Evolutionary conservation across 2,888 invertebrate species (phyloP), one percentile per base, ranked within the genome.

Genomic region (Dorcus hopei): DNA sequence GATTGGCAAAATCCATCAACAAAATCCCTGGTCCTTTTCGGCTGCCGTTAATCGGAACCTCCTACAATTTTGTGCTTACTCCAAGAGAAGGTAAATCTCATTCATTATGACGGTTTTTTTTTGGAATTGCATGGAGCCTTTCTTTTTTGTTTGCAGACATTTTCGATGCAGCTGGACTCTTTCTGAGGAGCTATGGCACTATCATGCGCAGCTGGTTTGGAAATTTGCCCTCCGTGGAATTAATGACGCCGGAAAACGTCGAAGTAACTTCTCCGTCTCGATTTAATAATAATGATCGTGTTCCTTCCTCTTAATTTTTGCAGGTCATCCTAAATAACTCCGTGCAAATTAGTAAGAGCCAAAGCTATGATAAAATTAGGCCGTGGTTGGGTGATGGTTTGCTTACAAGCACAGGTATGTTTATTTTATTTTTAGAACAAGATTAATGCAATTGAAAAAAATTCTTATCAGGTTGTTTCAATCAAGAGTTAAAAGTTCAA

Each of bases 361-460:
- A 26, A 9, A 39, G 41, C n/a, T 59, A 59, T 11, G 48, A 55
- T 38, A 23, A 40, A 9, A 9, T 55, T 14, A 49, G 48, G 26
- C 59, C 55, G 3, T 59, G 59, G 59, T 38, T 59, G 19, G 59
- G 52, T 11, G 59, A 59, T 7, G 59, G 59, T 9, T 49, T 59
- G 19, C 48, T 59, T 40, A 59, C 55, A 7, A 52, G 55, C 8
- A 52, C 59, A 14, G 59, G 59, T 58, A 54, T 14, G 48, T 19
- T 19, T 19, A 19, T 19, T 19, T 19, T 19, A 19, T 19, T 19
- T 19, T 19, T 19, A 19, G 19, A 19, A 2, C 19, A 19, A 19
- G 3, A 19, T 19, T 19, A 33, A 33, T 33, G 3, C 26, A 33
- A 33, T 7, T 33, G 6, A 19, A 19, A 14, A 4, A 33, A 33